These are phyloP conservation scores for Agriopis marginaria DNA, from an alignment of 2,888 invertebrate species.

Conservation along the genomic window DNA sequence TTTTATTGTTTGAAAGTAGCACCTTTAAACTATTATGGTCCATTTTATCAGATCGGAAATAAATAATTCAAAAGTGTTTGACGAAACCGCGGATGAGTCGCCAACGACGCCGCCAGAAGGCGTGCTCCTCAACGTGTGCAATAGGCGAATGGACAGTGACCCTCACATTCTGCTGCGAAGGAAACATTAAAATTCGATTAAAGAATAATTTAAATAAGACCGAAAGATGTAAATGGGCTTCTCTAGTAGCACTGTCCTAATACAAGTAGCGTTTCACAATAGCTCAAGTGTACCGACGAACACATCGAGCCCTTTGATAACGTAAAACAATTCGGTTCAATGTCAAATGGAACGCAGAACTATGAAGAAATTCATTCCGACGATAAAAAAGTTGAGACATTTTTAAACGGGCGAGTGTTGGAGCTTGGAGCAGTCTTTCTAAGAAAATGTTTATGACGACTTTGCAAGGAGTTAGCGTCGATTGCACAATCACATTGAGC, in stretches of 20 bases:
- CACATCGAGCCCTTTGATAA: constrained; percentile 76
- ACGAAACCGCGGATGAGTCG: constrained; percentile 51
- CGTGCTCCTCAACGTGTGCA: constrained; percentile 68
- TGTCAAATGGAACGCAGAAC: constrained; percentile 70
- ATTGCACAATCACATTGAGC: constrained; percentile 70
- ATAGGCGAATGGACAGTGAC: constrained; percentile 61
- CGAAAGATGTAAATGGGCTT: constrained; percentile 66
- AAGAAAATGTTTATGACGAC: constrained; percentile 72
- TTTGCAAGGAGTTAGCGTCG: constrained; percentile 71
- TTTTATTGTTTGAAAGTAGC: constrained; percentile 51
- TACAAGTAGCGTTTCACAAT: constrained; percentile 69
- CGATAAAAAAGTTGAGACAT: constrained; percentile 62
- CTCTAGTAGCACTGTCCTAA: constrained; percentile 60
- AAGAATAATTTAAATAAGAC: constrained; percentile 68
- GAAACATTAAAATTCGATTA: constrained; percentile 77
- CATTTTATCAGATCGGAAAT: constrained; percentile 46
- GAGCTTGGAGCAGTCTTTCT: constrained; percentile 65
- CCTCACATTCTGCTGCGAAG: constrained; percentile 60
- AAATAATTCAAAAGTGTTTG: constrained; percentile 48
- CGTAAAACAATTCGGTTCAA: constrained; percentile 79
- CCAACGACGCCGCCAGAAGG: constrained; percentile 55
- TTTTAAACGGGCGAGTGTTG: constrained; percentile 50
- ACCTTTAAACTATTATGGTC: constrained; percentile 46
- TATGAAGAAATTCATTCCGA: constrained; percentile 74
- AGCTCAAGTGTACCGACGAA: constrained; percentile 59